These are phyloP conservation scores for Protobothrops mucrosquamatus DNA, from an alignment of 2,113 vertebrate species.

Conservation along the genomic window DNA sequence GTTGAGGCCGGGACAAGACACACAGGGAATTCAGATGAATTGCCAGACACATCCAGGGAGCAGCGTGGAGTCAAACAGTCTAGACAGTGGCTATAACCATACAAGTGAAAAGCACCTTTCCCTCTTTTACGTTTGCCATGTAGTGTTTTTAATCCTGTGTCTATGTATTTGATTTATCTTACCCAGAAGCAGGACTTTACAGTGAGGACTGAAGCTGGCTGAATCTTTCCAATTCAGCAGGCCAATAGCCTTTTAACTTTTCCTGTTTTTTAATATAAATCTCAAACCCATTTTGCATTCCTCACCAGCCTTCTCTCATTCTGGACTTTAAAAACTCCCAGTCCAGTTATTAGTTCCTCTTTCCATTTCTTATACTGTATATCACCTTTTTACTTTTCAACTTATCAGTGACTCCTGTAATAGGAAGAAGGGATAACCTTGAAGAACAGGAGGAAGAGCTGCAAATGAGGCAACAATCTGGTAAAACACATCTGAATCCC, in stretches of 20 bases:
- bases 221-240: not conserved
- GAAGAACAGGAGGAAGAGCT: not conserved
- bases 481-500: not conserved
- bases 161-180: not conserved
- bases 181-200: not conserved
- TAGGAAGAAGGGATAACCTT: not conserved
- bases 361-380: not conserved
- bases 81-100: not conserved
- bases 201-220: not conserved
- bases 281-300: not conserved
- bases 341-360: not conserved
- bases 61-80: not conserved
- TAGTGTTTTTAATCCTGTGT: not conserved
- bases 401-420: not conserved
- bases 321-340: not conserved
- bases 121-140: not conserved
- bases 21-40: not conserved
- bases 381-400: not conserved
- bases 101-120: not conserved
- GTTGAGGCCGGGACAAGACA: conserved; percentile 21
- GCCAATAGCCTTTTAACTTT: not conserved
- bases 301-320: not conserved
- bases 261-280: not conserved
- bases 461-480: not conserved
- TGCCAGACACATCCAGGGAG: not conserved